Evolutionary conservation across 2,888 invertebrate genomes (phyloP), one percentile per base, ranked within the genome.

Genomic region (Andricus curvator): DNA sequence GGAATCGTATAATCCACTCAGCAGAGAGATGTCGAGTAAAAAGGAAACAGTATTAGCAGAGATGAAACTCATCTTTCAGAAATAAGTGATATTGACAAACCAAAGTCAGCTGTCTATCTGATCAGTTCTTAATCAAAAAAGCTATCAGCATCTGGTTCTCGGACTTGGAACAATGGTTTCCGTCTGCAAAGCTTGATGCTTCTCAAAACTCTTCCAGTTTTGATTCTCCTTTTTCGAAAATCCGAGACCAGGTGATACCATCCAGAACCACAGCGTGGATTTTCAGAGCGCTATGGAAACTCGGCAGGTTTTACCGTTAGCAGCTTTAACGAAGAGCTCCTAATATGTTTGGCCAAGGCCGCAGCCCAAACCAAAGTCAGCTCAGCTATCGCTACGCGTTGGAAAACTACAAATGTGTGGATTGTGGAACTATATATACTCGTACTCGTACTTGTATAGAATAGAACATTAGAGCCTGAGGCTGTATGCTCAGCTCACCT

Each of bases 391-490:
- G 62, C 25, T 22, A 44, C n/a, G 60, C 22, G 17, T 29, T 60
- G 56, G 56, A 17, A 62, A 62, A 15, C 15, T 62, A 29, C 17
- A 44, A 68, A 25, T 17, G 66, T 66, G 66, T 48, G 44, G 37
- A 67, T 67, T 41, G 67, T 60, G 56, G n/a, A 64, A 64, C 22
- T 64, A 64, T 64, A 64, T 64, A 13, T 62, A 13, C 62, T 62
- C 25, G 13, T 29, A 13, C 15, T 29, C 17, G 25, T 64, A 29
- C 8, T 37, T 37, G 6, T 37, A 37, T 37, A 37, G 37, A 37
- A 37, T 64, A 64, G 62, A 64, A 29, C 17, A 64, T 68, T 68
- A 25, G 25, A 68, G 68, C 68, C 68, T 68, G 25, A 68, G 44
- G 44, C 25, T 68, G 44, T 41, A 44, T 44, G 44, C 48, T 41